Percentiles rank a stretch among this genome's conserved stretches.
phyloP scores from a whole-genome alignment of 2,113 vertebrate genomes.

The Lutjanus erythropterus region DNA sequence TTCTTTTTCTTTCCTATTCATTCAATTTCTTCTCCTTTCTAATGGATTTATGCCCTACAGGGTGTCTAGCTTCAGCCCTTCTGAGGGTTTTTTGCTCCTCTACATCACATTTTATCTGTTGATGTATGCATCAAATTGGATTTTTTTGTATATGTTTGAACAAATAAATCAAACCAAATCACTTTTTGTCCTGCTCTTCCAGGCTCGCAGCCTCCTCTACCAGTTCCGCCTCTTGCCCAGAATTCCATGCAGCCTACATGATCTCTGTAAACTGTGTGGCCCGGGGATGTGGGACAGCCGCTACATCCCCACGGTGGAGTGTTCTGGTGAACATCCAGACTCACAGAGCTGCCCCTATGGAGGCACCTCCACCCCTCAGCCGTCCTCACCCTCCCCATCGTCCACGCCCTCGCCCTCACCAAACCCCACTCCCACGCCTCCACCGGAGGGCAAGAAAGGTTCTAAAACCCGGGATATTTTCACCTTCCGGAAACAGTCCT shows the following conservation, averaged over 20 bases:
- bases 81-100: too few relatives aligned
- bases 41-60: too few relatives aligned
- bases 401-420: constrained; percentile 70
- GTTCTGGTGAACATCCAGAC: constrained; percentile 91
- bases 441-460: constrained; percentile 83
- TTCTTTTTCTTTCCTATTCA: too few relatives aligned
- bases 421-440: constrained; percentile 73
- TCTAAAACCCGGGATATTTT: constrained; percentile 90
- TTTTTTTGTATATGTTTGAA: too few relatives aligned
- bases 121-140: too few relatives aligned
- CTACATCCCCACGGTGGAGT: constrained; percentile 95
- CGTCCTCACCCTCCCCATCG: constrained; percentile 78
- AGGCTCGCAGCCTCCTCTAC: constrained; percentile 97
- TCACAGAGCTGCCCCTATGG: constrained; percentile 94
- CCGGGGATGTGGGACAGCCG: constrained; percentile 99
- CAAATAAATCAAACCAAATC: too few relatives aligned
- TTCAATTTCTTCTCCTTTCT: too few relatives aligned
- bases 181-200: constrained; percentile 27
- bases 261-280: constrained; percentile 94
- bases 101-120: too few relatives aligned
- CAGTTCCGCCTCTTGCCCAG: constrained; percentile 95
- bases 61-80: too few relatives aligned
- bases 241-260: constrained; percentile 96
- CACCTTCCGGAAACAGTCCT: constrained; percentile 91
- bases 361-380: constrained; percentile 87